Base-by-base conservation (phyloP, 2,888 invertebrate genomes). In the Helleia helle region DNA sequence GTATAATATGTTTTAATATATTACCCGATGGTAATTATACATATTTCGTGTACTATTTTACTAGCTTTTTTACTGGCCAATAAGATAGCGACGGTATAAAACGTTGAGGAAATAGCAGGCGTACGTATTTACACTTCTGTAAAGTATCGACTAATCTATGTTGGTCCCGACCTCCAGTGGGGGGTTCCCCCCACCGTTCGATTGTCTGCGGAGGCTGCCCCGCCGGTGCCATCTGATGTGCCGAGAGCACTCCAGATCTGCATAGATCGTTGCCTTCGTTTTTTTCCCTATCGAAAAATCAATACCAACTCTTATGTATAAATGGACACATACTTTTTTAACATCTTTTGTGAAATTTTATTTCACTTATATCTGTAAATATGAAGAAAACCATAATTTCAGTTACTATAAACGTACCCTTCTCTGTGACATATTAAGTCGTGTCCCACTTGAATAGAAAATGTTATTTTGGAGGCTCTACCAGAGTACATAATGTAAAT, bases 181-280 rank as follows among this genome's bases (percentile, higher is more conserved):
- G 71, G 67, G 65, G 61, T 48, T 38, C 58, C 71, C 71, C 75
- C 77, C 71, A 62, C 69, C 71, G 75, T 86, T 83, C 84, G 84
- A 84, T 86, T 86, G 86, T 86, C 84, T 85, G 83, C 80, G 81
- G 77, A 80, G 80, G 79, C 76, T 76, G 75, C 72, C 80, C 72
- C 80, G 79, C 73, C 81, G 80, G 84, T 84, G 84, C 83, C 83
- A 84, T 83, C 84, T 83, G 83, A 83, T 81, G 83, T 84, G 80
- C 81, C 76, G 83, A 83, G 83, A 83, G 81, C 81, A 80, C 84
- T 83, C 76, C 81, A 84, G 84, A 84, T 84, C 84, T 84, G 84
- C 84, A 84, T 84, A 83, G 83, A 83, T 79, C 83, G 84, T 80
- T 80, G 83, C 74, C 83, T 81, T 81, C 81, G 73, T 83, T 84